Percentiles rank a stretch among this genome's conserved stretches.
Conservation (phyloP, 2,888 invertebrate species). For the Dusona sp. region DNA sequence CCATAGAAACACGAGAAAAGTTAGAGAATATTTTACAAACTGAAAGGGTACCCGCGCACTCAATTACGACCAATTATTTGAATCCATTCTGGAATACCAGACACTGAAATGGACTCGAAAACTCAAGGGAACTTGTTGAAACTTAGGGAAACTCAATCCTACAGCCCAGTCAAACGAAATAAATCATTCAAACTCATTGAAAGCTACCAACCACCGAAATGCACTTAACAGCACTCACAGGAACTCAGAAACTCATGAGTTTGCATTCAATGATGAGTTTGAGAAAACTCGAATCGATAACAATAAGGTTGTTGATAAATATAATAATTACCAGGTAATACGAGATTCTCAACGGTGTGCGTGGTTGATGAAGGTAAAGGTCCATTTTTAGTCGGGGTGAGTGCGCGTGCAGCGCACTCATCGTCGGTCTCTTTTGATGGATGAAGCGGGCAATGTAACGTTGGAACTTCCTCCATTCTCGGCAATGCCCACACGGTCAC, state of each 20-base stretch:
- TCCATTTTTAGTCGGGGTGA: slow-evolving; percentile 81
- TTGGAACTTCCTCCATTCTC: slow-evolving; percentile 90
- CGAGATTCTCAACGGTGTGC: slow-evolving; percentile 77
- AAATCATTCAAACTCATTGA: not conserved
- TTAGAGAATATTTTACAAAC: too few relatives aligned
- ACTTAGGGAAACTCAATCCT: not conserved
- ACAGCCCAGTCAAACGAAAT: not conserved
- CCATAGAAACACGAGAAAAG: too few relatives aligned
- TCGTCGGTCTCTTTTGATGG: slow-evolving; percentile 78
- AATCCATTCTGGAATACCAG: too few relatives aligned
- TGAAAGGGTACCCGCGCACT: too few relatives aligned
- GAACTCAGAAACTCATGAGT: too few relatives aligned
- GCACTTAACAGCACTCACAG: not conserved
- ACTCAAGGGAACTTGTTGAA: not conserved
- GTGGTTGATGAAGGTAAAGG: slow-evolving; percentile 73
- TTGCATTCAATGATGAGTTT: not conserved
- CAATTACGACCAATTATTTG: too few relatives aligned
- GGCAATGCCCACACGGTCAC: slow-evolving; percentile 88
- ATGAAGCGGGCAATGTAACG: slow-evolving; percentile 86
- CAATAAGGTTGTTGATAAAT: not conserved
- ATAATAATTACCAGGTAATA: slow-evolving; percentile 78
- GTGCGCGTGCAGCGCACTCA: slow-evolving; percentile 78
- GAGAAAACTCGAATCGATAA: too few relatives aligned
- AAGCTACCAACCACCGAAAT: not conserved
- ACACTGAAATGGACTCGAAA: not conserved